These are phyloP conservation scores for Hylaeus volcanicus DNA, from an alignment of 1,140 invertebrate species.

Conservation along the genomic window DNA sequence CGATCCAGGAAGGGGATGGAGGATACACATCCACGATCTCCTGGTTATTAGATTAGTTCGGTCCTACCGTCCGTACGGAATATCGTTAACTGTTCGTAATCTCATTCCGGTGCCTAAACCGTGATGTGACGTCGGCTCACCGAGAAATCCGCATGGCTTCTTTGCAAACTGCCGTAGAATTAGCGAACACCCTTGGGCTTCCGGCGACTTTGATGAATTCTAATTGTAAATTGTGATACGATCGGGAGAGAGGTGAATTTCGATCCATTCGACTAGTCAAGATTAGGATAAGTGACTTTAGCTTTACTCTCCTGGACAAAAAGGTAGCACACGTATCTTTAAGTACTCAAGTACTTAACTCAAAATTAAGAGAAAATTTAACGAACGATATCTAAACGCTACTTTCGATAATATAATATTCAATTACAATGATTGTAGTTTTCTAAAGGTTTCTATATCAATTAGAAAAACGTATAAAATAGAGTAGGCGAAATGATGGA, in stretches of 20 bases:
- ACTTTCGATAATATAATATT: too few relatives aligned
- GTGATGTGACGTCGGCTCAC: conserved; percentile 51
- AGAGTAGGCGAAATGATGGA: too few relatives aligned
- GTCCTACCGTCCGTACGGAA: conserved; percentile 60
- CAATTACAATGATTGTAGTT: too few relatives aligned
- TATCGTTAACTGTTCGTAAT: conserved; percentile 68
- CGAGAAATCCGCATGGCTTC: conserved; percentile 55
- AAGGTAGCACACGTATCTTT: too few relatives aligned
- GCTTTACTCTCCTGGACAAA: too few relatives aligned
- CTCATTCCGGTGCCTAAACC: conserved; percentile 50
- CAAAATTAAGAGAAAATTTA: too few relatives aligned
- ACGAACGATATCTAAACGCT: too few relatives aligned
- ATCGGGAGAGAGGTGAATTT: too few relatives aligned
- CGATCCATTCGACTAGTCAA: neutral
- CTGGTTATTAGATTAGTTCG: conserved; percentile 65
- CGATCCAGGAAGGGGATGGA: conserved; percentile 7
- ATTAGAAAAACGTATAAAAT: too few relatives aligned
- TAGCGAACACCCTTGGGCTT: conserved; percentile 25
- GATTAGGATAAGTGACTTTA: neutral
- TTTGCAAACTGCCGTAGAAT: conserved; percentile 52
- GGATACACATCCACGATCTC: conserved; percentile 51
- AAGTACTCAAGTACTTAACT: too few relatives aligned
- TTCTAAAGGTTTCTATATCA: too few relatives aligned
- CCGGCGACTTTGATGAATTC: conserved; percentile 4
- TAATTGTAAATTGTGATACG: conserved; percentile 1